Evolutionary conservation across 2,888 invertebrate genomes (phyloP).

Genomic region (Lasioglossum pauxillum): DNA sequence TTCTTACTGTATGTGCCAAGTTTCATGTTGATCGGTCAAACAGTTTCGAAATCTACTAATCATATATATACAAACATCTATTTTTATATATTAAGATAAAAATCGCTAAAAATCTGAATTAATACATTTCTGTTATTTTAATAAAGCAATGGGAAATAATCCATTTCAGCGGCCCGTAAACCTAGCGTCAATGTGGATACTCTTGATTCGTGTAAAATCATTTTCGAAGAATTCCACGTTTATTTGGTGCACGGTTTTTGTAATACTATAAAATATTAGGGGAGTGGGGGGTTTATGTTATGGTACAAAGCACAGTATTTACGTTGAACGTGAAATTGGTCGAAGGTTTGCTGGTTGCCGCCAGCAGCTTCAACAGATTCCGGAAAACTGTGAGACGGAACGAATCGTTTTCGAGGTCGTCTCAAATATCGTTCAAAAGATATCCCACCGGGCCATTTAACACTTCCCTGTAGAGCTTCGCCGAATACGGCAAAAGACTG

Average conservation of each 20-base stretch:
- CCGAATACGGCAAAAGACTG: slow-evolving; percentile 23
- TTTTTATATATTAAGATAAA: no score
- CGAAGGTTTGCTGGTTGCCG: slow-evolving; percentile 1
- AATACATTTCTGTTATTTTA: no score
- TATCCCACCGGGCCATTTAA: slow-evolving; percentile 49
- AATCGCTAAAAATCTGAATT: no score
- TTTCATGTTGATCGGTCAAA: no score
- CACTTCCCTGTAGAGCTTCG: slow-evolving; percentile 22
- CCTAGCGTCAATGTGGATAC: no score
- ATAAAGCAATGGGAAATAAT: no score
- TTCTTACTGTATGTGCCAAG: no score
- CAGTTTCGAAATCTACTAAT: no score
- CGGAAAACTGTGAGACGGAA: slow-evolving; percentile 11
- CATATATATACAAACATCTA: no score
- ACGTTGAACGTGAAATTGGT: slow-evolving; percentile 18
- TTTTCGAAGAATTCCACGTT: neutral
- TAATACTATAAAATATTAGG: neutral
- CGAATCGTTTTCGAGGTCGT: slow-evolving; percentile 22
- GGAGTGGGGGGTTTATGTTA: neutral
- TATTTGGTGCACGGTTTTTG: neutral
- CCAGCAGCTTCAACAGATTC: neutral
- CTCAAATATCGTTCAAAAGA: slow-evolving; percentile 46
- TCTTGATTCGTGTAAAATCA: neutral
- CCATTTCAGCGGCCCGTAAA: no score
- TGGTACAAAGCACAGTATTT: neutral